A percentile compares a stretch with the other conserved stretches of the same genome.
phyloP scores from a whole-genome alignment of 1,140 invertebrate species.

The Lepidurus apus region DNA sequence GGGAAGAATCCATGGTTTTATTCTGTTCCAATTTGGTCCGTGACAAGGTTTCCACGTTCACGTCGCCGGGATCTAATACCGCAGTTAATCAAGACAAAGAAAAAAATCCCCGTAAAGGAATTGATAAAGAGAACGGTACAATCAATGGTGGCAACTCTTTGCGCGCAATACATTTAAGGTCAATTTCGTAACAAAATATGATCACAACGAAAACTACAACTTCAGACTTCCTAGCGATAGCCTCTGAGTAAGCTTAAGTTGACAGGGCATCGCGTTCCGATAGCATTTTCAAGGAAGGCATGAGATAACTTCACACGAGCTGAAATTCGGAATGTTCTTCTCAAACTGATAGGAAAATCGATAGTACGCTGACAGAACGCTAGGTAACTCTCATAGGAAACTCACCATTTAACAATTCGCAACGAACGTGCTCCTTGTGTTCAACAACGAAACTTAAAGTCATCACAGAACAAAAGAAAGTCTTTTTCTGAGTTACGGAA shows the following conservation, averaged over 20 bases:
- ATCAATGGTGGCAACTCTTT: no score
- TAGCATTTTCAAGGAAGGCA: neutral
- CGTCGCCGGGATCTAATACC: neutral
- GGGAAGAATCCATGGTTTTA: neutral
- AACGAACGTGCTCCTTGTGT: no score
- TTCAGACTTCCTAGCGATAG: neutral
- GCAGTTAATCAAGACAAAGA: neutral
- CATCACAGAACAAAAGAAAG: no score
- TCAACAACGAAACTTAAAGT: no score
- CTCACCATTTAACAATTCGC: no score
- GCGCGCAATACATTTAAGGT: neutral
- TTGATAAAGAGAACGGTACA: neutral
- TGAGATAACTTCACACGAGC: neutral
- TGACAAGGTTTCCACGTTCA: conserved; percentile 16
- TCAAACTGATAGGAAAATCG: no score
- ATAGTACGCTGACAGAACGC: no score
- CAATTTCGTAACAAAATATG: neutral
- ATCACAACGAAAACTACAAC: neutral
- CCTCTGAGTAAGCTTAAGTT: neutral
- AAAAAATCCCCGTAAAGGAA: neutral
- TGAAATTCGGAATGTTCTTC: neutral
- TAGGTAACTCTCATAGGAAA: no score
- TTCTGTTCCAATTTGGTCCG: neutral
- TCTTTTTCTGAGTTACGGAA: no score
- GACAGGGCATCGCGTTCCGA: neutral